Conservation (phyloP, 2,113 vertebrate species). For the Merops nubicus region DNA sequence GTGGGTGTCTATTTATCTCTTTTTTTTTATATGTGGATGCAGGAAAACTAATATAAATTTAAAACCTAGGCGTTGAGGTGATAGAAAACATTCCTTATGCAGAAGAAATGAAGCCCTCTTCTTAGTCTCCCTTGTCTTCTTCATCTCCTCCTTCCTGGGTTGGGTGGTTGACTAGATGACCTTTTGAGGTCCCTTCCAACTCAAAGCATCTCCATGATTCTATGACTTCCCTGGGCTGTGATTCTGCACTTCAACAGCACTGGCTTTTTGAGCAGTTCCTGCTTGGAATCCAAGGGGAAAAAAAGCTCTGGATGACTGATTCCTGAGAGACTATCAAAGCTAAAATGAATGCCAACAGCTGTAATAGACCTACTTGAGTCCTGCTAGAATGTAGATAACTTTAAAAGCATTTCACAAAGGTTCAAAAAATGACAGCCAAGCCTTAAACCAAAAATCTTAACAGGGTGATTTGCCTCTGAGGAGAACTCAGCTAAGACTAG, state of each 20-base stretch:
- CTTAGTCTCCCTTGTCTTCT: neutral
- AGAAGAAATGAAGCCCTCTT: neutral
- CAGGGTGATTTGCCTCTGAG: neutral
- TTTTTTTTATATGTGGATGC: neutral
- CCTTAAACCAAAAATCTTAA: neutral
- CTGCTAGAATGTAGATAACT: neutral
- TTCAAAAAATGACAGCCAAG: neutral
- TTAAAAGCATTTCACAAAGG: neutral
- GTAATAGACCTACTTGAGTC: neutral
- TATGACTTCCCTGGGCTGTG: too few species aligned
- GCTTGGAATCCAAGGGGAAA: neutral
- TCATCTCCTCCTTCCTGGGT: too few species aligned
- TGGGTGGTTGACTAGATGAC: too few species aligned
- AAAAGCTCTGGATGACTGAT: neutral
- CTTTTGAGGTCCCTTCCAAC: neutral
- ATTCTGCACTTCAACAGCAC: neutral
- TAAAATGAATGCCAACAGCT: neutral
- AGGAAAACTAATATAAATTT: neutral
- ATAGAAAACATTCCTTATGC: neutral
- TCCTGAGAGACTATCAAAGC: neutral
- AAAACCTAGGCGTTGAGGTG: neutral
- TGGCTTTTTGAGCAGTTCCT: neutral
- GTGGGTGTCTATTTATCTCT: neutral
- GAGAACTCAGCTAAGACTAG: neutral
- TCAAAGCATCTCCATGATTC: too few species aligned